Percentiles rank a stretch among this genome's conserved stretches.
These are phyloP conservation scores for Scaptomyza pallida DNA, from an alignment of 1,140 invertebrate species.

Conservation along the genomic window DNA sequence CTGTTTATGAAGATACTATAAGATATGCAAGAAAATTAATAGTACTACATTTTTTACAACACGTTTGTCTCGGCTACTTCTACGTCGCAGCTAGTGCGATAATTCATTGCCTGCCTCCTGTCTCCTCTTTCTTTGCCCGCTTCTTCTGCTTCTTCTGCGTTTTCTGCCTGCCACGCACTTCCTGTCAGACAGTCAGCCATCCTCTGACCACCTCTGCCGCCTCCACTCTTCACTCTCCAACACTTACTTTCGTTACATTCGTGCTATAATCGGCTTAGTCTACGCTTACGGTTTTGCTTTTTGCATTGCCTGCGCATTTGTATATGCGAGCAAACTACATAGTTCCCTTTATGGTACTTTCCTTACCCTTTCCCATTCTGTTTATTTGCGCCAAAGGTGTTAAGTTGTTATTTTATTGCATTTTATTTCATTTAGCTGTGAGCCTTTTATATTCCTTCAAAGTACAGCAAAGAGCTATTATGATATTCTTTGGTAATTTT, in stretches of 20 bases:
- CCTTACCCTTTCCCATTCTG: constrained; percentile 18
- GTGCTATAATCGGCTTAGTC: constrained; percentile 80
- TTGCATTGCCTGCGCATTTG: constrained; percentile 76
- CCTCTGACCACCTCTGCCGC: constrained; percentile 6
- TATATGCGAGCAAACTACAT: constrained; percentile 33
- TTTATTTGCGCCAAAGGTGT: constrained; percentile 52
- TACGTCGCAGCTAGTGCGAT: constrained; percentile 70
- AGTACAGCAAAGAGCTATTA: constrained; percentile 24
- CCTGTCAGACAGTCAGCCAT: constrained; percentile 47
- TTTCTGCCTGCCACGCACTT: constrained; percentile 69
- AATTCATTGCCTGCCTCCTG: constrained; percentile 71
- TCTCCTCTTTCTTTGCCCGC: constrained; percentile 19
- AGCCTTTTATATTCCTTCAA: constrained; percentile 35
- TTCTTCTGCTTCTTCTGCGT: constrained; percentile 4
- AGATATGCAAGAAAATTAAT: constrained; percentile 82
- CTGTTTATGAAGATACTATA: constrained; percentile 81
- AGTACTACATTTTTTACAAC: constrained; percentile 81
- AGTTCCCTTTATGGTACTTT: constrained; percentile 37
- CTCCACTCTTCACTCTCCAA: neutral
- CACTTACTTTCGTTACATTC: constrained; percentile 68
- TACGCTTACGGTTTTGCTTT: constrained; percentile 79
- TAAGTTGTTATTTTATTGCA: constrained; percentile 56
- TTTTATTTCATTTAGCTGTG: constrained; percentile 49
- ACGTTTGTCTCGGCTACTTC: constrained; percentile 76
- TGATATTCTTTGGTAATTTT: constrained; percentile 15